Evolutionary conservation across 1,140 invertebrate genomes (phyloP).

Genomic region (Bombus terrestris): DNA sequence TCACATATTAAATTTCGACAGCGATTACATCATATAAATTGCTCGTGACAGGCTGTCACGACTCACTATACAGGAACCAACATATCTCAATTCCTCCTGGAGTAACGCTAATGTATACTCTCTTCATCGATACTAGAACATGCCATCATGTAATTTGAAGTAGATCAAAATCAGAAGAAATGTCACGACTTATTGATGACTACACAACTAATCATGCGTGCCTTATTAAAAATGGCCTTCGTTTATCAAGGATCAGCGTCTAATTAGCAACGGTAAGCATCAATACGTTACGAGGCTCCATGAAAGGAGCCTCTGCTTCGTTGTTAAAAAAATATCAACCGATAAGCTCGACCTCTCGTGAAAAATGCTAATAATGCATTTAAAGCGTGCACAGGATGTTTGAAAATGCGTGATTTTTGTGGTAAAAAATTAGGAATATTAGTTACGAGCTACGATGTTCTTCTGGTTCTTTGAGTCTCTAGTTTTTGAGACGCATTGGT

Average conservation of each 20-base stretch:
- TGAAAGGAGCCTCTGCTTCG: conserved; percentile 2
- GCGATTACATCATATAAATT: conserved; percentile 9
- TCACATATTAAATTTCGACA: conserved; percentile 4
- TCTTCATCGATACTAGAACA: not conserved
- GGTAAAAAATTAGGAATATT: not conserved
- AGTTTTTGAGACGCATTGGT: too few relatives aligned
- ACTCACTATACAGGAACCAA: conserved; percentile 1
- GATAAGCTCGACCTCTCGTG: not conserved
- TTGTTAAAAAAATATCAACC: conserved; percentile 2
- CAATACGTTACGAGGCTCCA: not conserved
- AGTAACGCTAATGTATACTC: not conserved
- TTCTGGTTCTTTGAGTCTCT: too few relatives aligned
- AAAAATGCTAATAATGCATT: not conserved
- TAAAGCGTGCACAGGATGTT: too few relatives aligned
- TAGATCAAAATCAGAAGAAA: not conserved
- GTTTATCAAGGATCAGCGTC: not conserved
- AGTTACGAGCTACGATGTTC: too few relatives aligned
- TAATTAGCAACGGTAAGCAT: conserved; percentile 14
- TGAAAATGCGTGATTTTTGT: not conserved
- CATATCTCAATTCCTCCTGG: conserved; percentile 1
- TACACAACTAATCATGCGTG: not conserved
- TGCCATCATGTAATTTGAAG: not conserved
- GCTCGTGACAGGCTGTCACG: conserved; percentile 6
- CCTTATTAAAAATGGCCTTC: not conserved
- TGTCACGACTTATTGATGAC: not conserved